A percentile compares a stretch with the other conserved stretches of the same genome.
Evolutionary conservation across 2,797 vertebrate species (phyloP).

Genomic region (Hippocampus kuda): DNA sequence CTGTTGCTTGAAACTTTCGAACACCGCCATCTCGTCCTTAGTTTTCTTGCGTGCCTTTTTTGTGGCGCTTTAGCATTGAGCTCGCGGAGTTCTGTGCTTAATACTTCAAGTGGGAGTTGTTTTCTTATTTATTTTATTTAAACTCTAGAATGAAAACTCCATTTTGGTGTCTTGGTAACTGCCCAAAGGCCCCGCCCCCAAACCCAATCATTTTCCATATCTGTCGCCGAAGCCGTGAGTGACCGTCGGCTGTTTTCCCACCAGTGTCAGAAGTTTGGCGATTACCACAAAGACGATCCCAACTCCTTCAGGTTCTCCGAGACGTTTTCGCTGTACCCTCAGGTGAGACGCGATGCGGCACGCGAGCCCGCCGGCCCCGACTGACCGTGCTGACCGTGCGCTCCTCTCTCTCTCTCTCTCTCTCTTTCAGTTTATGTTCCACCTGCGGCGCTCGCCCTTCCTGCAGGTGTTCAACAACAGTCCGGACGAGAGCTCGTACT

Average conservation of each 20-base stretch:
- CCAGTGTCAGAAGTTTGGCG: constrained; percentile 98
- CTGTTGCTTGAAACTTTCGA: too few species aligned
- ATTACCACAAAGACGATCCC: constrained; percentile 96
- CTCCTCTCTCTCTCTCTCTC: neutral
- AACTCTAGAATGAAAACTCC: too few species aligned
- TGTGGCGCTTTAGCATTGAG: too few species aligned
- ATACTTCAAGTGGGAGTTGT: too few species aligned
- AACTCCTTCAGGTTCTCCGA: constrained; percentile 97
- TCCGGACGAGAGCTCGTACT: constrained; percentile 94
- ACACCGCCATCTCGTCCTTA: too few species aligned
- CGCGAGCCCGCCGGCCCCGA: neutral
- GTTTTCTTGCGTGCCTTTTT: too few species aligned
- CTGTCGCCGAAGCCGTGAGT: neutral
- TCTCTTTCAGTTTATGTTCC: constrained; percentile 89
- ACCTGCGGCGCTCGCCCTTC: constrained; percentile 93
- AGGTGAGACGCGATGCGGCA: constrained; percentile 61
- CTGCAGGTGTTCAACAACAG: constrained; percentile 99
- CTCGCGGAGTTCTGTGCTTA: too few species aligned
- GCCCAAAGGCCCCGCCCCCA: too few species aligned
- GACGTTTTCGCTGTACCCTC: constrained; percentile 95
- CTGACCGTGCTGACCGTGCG: neutral
- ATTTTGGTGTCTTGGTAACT: too few species aligned
- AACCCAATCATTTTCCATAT: too few species aligned
- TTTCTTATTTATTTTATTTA: too few species aligned
- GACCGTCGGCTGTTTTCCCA: neutral